Percentiles rank a stretch among this genome's conserved stretches.
Evolutionary conservation across 2,113 vertebrate genomes (phyloP).

Genomic region (Trachemys scripta): DNA sequence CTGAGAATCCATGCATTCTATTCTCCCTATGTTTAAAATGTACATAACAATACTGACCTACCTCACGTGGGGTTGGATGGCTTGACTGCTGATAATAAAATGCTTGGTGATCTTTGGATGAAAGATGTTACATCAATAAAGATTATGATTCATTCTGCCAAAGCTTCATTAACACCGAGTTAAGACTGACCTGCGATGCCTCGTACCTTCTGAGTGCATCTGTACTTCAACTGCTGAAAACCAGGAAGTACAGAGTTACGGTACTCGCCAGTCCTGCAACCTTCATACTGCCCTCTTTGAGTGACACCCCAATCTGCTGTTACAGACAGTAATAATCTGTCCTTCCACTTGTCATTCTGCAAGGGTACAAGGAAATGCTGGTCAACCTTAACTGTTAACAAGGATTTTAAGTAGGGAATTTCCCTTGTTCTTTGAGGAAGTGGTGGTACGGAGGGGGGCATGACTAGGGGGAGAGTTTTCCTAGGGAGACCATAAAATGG

Average conservation of each 20-base stretch:
- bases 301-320: not conserved
- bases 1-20: no score
- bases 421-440: not conserved
- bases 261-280: no score
- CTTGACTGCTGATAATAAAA: not conserved
- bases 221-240: rapidly evolving
- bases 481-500: not conserved
- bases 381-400: not conserved
- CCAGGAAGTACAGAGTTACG: not conserved
- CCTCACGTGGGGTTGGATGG: not conserved
- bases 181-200: not conserved
- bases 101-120: not conserved
- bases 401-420: not conserved
- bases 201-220: not conserved
- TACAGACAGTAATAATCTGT: not conserved
- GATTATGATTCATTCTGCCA: not conserved
- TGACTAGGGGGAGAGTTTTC: not conserved
- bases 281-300: not conserved
- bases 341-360: not conserved
- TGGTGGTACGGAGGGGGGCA: no score
- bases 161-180: not conserved
- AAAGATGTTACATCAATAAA: not conserved
- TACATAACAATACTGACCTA: not conserved
- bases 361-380: not conserved
- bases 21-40: not conserved